Base-by-base conservation (phyloP, 2,888 invertebrate species). In the Philereme vetulata region DNA sequence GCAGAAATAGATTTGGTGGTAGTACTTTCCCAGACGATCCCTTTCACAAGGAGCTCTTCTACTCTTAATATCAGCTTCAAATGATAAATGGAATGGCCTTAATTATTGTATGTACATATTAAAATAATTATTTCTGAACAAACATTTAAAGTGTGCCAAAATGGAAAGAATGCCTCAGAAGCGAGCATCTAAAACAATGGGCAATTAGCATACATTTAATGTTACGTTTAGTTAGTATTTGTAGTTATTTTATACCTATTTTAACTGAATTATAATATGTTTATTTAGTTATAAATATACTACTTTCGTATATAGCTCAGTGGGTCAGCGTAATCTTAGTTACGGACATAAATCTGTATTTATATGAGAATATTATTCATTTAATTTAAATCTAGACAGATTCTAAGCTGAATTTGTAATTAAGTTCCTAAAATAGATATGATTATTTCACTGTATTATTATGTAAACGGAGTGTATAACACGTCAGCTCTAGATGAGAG, bases 401-500 rank as follows among this genome's bases (percentile, higher is more conserved):
- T 49, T 57, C 5, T 10, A 21, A 21, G 7, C 44, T 42, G 11
- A 38, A 49, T n/a, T 40, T 32, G 8, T 40, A 40, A 49, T 43
- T 46, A 11, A 10, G 11, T 42, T 44, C 36, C 48, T 32, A 43
- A 48, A 52, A 52, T 49, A 52, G 48, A 56, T 47, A 47, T 38
- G 9, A 50, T 42, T n/a, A 2, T n/a, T 42, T 42, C 45, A 40
- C 40, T 34, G 21, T 48, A 42, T 46, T 49, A 45, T 56, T 53
- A 52, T 42, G 36, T 10, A 59, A 63, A 53, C 60, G 60, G 45
- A 56, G 46, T 60, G 53, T 43, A 40, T 42, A 45, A 60, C 34
- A 48, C 51, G 58, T 58, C 55, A 46, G 35, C 33, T 47, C 34
- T 45, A 56, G 63, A 59, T 65, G 53, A 56, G 65, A 60, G 60